Evolutionary conservation across 1,140 invertebrate genomes (phyloP).

Genomic region (Drosophila nigrodunni): DNA sequence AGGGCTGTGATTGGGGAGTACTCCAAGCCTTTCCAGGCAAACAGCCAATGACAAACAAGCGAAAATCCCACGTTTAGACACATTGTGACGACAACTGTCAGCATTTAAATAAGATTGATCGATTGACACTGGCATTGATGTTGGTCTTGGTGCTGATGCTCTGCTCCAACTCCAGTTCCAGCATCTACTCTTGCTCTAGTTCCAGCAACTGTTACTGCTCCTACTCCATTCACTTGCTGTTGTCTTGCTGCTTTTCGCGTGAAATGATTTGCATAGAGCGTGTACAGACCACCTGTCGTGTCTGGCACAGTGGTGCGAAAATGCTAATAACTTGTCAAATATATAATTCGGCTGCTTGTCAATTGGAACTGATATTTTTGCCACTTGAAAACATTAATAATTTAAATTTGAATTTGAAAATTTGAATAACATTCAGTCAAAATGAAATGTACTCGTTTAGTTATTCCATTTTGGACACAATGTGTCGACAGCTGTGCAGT

Average conservation of each 20-base stretch:
- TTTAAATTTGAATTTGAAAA: not conserved
- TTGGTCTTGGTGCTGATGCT: slow-evolving; percentile 27
- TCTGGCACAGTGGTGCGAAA: slow-evolving; percentile 26
- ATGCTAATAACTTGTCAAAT: slow-evolving; percentile 1
- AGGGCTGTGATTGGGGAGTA: not conserved
- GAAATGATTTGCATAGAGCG: slow-evolving; percentile 22
- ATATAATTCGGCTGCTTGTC: not conserved
- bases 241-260: slow-evolving; percentile 6
- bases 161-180: slow-evolving; percentile 16
- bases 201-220: not conserved
- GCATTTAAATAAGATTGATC: slow-evolving; percentile 83
- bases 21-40: slow-evolving; percentile 61
- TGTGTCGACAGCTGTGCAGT: slow-evolving; percentile 34
- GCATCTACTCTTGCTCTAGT: not conserved
- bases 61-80: slow-evolving; percentile 51
- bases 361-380: slow-evolving; percentile 1
- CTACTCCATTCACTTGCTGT: not conserved
- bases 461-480: slow-evolving; percentile 20
- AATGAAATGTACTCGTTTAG: not conserved
- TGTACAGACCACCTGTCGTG: slow-evolving; percentile 21
- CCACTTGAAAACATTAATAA: not conserved
- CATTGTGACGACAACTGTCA: slow-evolving; percentile 78
- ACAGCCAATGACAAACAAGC: slow-evolving; percentile 46
- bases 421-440: slow-evolving; percentile 6
- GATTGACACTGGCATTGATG: slow-evolving; percentile 62